Evolutionary conservation across 2,888 invertebrate species (phyloP).

Genomic region (Cosmia pyralina): DNA sequence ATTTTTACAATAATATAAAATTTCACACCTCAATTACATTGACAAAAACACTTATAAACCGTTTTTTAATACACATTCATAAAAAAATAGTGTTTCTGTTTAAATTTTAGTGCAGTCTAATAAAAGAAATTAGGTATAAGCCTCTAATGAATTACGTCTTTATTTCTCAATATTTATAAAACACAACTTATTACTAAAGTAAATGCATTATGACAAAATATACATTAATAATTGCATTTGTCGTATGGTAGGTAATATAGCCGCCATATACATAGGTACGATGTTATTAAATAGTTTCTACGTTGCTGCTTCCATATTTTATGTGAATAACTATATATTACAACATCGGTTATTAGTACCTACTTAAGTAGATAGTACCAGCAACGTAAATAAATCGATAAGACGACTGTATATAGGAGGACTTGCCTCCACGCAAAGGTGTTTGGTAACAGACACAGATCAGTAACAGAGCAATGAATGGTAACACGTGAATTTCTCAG

Average conservation of each 20-base stretch:
- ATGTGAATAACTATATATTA: constrained; percentile 20
- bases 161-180: constrained; percentile 56
- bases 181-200: constrained; percentile 62
- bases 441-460: constrained; percentile 64
- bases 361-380: constrained; percentile 9
- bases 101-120: constrained; percentile 66
- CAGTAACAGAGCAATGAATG: constrained; percentile 61
- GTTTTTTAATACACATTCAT: constrained; percentile 42
- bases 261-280: not conserved
- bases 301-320: constrained; percentile 10
- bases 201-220: constrained; percentile 68
- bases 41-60: constrained; percentile 57
- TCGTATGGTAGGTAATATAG: constrained; percentile 36
- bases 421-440: constrained; percentile 7
- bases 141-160: constrained; percentile 66
- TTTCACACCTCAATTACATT: constrained; percentile 64
- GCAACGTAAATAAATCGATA: constrained; percentile 22
- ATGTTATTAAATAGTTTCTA: constrained; percentile 6
- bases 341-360: not conserved
- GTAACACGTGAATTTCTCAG: constrained; percentile 56
- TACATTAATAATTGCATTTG: constrained; percentile 50
- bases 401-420: constrained; percentile 13
- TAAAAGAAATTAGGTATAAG: constrained; percentile 65
- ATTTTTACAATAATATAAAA: constrained; percentile 59
- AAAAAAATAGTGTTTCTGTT: constrained; percentile 48